Conservation (phyloP, 2,797 vertebrate genomes). For the Carduelis carduelis region DNA sequence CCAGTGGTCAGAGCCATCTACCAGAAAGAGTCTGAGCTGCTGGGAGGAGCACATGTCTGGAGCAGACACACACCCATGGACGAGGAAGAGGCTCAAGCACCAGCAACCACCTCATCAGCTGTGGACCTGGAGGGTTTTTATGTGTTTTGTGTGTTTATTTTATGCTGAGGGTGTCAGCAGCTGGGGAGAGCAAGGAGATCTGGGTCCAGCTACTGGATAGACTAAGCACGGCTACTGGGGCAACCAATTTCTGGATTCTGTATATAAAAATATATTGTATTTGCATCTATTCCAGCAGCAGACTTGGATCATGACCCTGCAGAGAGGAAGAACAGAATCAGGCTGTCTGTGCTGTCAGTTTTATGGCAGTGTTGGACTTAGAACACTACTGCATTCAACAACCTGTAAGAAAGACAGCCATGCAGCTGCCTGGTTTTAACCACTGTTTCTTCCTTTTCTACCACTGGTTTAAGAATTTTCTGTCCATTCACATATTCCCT, state of each 20-base stretch:
- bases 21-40: not conserved
- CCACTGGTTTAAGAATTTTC: not conserved
- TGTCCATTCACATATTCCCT: not conserved
- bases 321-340: not conserved
- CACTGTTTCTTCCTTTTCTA: not conserved
- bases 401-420: too few relatives aligned
- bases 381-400: not conserved
- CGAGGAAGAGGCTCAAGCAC: not conserved
- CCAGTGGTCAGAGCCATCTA: not conserved
- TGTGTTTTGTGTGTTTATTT: not conserved
- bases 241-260: not conserved
- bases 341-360: not conserved
- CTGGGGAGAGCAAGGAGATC: not conserved
- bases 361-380: not conserved
- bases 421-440: not conserved
- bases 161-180: not conserved
- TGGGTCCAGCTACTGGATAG: not conserved
- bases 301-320: not conserved
- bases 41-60: not conserved
- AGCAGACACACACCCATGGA: accelerated
- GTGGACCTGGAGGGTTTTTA: not conserved
- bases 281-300: not conserved
- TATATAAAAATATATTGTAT: not conserved
- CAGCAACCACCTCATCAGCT: accelerated
- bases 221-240: not conserved